phyloP scores from a whole-genome alignment of 2,797 vertebrate genomes.

The Hippopotamyrus pictus region DNA sequence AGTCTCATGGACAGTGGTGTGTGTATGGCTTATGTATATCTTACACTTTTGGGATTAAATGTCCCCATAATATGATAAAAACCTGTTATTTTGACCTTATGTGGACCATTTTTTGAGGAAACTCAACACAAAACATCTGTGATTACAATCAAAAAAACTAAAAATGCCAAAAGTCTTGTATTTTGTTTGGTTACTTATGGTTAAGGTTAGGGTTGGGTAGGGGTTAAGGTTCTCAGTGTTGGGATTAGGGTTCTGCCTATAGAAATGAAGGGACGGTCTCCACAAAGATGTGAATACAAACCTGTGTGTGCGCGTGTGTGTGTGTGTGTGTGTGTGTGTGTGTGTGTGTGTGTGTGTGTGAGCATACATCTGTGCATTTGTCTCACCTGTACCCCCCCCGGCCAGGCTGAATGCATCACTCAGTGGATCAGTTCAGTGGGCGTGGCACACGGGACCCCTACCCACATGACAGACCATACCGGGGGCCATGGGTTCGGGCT shows the following conservation, averaged over 20 bases:
- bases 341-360: constrained; percentile 1
- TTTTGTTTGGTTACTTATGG: background rate
- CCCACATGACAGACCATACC: constrained; percentile 72
- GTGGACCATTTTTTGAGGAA: background rate
- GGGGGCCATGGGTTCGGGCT: constrained; percentile 80
- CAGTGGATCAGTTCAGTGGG: constrained; percentile 82
- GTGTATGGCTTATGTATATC: background rate
- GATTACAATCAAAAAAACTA: background rate
- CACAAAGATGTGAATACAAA: background rate
- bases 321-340: background rate
- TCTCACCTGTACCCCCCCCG: constrained; percentile 20
- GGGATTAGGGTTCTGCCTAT: background rate
- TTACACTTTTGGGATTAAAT: background rate
- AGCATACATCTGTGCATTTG: constrained; percentile 7
- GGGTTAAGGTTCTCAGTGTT: background rate
- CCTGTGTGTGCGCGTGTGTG: background rate
- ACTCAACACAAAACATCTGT: background rate
- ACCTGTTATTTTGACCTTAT: background rate
- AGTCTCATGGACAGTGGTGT: constrained; percentile 28
- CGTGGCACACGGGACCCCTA: constrained; percentile 82
- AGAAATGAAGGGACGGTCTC: background rate
- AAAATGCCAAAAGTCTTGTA: background rate
- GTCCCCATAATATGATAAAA: background rate
- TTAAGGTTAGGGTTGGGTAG: background rate
- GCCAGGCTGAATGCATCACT: constrained; percentile 90